These are phyloP conservation scores for Cantharis rustica DNA, from an alignment of 2,888 invertebrate species.

Conservation along the genomic window DNA sequence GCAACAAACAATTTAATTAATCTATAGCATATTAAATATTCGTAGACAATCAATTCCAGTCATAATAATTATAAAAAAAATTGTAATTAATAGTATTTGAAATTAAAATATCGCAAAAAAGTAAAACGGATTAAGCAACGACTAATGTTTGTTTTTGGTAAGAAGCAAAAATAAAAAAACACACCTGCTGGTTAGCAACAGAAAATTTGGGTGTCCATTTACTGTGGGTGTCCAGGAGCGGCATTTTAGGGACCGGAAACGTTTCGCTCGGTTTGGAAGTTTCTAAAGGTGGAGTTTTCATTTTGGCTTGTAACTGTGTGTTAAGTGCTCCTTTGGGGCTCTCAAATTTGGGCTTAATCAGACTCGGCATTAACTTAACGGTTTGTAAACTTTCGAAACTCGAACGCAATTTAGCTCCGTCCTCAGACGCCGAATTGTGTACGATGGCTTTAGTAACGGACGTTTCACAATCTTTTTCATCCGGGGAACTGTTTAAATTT, in stretches of 20 bases:
- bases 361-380: constrained; percentile 64
- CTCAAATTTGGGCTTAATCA: constrained; percentile 54
- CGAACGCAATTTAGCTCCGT: constrained; percentile 1
- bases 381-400: constrained; percentile 54
- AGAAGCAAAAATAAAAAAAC: constrained; percentile 37
- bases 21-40: too few relatives aligned
- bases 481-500: constrained; percentile 39
- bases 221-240: constrained; percentile 47
- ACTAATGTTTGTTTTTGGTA: constrained; percentile 23
- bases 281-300: constrained; percentile 34
- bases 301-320: constrained; percentile 49
- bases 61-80: too few relatives aligned
- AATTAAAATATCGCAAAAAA: not conserved
- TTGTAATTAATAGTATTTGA: too few relatives aligned
- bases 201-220: constrained; percentile 33
- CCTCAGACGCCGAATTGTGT: constrained; percentile 34
- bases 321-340: constrained; percentile 52
- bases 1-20: too few relatives aligned
- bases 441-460: constrained; percentile 47
- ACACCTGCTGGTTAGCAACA: constrained; percentile 47
- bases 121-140: not conserved
- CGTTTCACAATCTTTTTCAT: constrained; percentile 39
- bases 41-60: too few relatives aligned
- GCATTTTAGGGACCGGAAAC: constrained; percentile 49
- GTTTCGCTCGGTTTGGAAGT: constrained; percentile 12